A percentile compares a stretch with the other conserved stretches of the same genome.
phyloP scores from a whole-genome alignment of 2,113 vertebrate genomes.

The Melanerpes aurifrons region DNA sequence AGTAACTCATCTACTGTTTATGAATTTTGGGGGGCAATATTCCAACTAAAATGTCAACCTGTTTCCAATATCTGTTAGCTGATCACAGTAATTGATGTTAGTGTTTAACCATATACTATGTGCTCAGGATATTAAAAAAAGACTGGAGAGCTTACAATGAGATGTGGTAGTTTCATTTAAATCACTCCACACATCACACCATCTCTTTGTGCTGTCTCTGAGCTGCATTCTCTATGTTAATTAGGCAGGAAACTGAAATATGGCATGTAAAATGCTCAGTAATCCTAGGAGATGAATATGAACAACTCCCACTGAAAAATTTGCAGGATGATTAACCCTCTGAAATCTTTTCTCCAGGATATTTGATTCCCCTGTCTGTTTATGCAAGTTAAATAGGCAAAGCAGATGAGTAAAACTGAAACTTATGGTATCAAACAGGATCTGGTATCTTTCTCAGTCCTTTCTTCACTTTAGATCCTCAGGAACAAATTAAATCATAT shows the following conservation, averaged over 20 bases:
- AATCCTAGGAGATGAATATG: conserved; percentile 22
- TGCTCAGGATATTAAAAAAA: conserved; percentile 38
- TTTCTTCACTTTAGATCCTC: background rate
- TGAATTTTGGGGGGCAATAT: background rate
- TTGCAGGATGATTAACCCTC: background rate
- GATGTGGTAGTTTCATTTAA: conserved; percentile 11
- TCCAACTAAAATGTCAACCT: background rate
- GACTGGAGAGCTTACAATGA: conserved; percentile 1
- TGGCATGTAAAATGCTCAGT: background rate
- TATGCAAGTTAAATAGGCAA: background rate
- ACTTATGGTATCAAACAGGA: background rate
- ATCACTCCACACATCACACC: background rate
- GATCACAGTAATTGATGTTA: background rate
- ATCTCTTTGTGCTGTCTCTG: background rate
- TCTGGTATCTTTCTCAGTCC: background rate
- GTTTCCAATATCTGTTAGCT: background rate
- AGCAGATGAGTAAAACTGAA: background rate
- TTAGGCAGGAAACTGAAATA: background rate
- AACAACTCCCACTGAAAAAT: background rate
- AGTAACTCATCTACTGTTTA: background rate
- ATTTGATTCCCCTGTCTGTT: conserved; percentile 19
- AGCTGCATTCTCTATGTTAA: conserved; percentile 27
- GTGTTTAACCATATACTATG: background rate
- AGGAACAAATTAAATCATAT: background rate
- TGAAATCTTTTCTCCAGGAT: conserved; percentile 34